Percentiles rank a stretch among this genome's conserved stretches.
Conservation (phyloP, 2,888 invertebrate genomes). For the Pantelozetes paolii region DNA sequence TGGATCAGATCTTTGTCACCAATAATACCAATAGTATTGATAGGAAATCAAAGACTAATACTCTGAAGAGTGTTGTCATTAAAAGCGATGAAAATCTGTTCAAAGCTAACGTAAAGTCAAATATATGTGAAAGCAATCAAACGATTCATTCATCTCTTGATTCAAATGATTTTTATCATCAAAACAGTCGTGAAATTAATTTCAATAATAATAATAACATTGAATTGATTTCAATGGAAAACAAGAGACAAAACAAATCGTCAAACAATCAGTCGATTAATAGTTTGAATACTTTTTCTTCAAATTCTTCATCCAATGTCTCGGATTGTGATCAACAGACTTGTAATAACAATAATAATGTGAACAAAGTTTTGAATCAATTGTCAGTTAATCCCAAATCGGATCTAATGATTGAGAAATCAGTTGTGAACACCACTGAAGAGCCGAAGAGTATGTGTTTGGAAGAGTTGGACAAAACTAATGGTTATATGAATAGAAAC, state of each 20-base stretch:
- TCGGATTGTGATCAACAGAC: background rate
- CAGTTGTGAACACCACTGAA: background rate
- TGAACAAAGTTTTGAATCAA: background rate
- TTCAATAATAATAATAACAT: background rate
- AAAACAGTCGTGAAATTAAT: background rate
- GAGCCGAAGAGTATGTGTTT: background rate
- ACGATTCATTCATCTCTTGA: background rate
- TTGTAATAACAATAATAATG: background rate
- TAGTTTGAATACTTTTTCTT: constrained; percentile 4
- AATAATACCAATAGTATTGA: background rate
- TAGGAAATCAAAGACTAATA: background rate
- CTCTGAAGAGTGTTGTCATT: background rate
- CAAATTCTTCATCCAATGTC: background rate
- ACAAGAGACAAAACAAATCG: background rate
- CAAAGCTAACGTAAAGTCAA: background rate
- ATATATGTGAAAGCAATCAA: background rate
- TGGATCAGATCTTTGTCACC: background rate
- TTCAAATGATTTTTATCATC: constrained; percentile 7
- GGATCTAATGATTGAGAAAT: constrained; percentile 8
- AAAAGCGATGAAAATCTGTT: constrained; percentile 3
- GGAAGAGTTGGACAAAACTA: constrained; percentile 6
- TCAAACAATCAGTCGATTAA: background rate
- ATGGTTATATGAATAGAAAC: background rate
- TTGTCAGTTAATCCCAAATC: background rate
- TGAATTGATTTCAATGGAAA: background rate